Base-by-base conservation (phyloP, 2,888 invertebrate species). In the Folsomia manolachei region DNA sequence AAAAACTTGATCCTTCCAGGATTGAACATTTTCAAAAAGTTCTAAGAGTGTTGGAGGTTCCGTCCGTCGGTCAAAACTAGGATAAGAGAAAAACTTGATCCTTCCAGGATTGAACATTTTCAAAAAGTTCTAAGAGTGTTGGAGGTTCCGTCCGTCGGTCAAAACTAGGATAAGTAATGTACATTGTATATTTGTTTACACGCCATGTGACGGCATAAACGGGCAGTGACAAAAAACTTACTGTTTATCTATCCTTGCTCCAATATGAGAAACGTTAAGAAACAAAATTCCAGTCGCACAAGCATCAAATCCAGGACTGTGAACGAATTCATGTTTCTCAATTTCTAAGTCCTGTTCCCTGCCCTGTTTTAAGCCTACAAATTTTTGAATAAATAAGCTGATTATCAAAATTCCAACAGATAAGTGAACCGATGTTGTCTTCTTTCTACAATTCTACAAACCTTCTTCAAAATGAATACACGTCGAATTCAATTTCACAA, bases 291-390 rank as follows among this genome's bases (percentile, higher is more conserved):
- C 93, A 70, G 92, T 88, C 80, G 90, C 89, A 83, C 87, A 93
- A 0, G 93, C 90, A 84, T 94, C 93, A 89, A 90, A 93, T 1
- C 91, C 93, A n/a, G 93, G 93, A 82, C 92, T 89, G 80, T 93
- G 94, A 81, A 70, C 75, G 24, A 72, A 23, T 1, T 70, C 18
- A 27, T 64, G 27, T 11, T 52, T 62, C 18, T 24, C 27, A 1
- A 65, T 53, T 24, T 77, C 75, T 60, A 75, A 69, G 21, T 75
- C 63, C 4, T 61, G 14, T 14, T 39, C 21, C 51, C 53, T 66
- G 19, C 76, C 75, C 19, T 2, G 1, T 53, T 26, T 25, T 39
- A 71, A 21, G 27, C 70, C 71, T 70, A 26, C 39, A 39, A 39
- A 39, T 39, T n/a, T n/a, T n/a, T 4, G 14, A 39, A 39, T 39